Base-by-base conservation (phyloP, 2,888 invertebrate genomes). In the Acanthococcus lagerstroemiae region DNA sequence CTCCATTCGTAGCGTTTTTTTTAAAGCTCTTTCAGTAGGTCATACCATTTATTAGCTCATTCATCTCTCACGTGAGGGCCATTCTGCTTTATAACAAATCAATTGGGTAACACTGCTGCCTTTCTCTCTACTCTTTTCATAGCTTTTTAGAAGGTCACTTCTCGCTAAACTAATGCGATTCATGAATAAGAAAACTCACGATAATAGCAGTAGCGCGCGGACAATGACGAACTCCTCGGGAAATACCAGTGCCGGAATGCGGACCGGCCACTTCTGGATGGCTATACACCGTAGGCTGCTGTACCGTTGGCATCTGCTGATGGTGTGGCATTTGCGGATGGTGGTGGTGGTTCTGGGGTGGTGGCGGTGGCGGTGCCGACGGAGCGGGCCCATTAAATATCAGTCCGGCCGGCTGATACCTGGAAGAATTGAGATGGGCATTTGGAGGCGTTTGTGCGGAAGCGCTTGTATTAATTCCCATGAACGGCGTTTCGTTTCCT, bases 211-310 rank as follows among this genome's bases (percentile, higher is more conserved):
- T 37, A 5, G 55, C 52, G 21, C 25, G 63, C 67, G 58, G 52
- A 67, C 67, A 63, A 67, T 66, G 48, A 65, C 68, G 27, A 15
- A 61, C 30, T n/a, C n/a, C n/a, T 52, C 61, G 12, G 12, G 68
- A 65, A 37, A 67, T 67, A 37, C 65, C 67, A 19, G 65, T 66
- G 67, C 55, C 67, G 56, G 56, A 67, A 68, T 63, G 68, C 45
- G 67, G 69, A 58, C 67, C 65, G n/a, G 63, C 70, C 21, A 73
- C 75, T 72, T 78, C 78, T 27, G 78, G 78, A 66, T 77, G 76
- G 69, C 77, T 78, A 68, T 75, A 78, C 54, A 79, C 78, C 21
- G 75, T 77, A 12, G 78, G 78, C 71, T 78, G 78, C 67, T 77
- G 77, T 2, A 72, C 71, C n/a, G 73, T 69, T 4, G 73, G 74